Evolutionary conservation across 2,888 invertebrate genomes (phyloP), one percentile per base, ranked within the genome.

Genomic region (Oscheius sp.): DNA sequence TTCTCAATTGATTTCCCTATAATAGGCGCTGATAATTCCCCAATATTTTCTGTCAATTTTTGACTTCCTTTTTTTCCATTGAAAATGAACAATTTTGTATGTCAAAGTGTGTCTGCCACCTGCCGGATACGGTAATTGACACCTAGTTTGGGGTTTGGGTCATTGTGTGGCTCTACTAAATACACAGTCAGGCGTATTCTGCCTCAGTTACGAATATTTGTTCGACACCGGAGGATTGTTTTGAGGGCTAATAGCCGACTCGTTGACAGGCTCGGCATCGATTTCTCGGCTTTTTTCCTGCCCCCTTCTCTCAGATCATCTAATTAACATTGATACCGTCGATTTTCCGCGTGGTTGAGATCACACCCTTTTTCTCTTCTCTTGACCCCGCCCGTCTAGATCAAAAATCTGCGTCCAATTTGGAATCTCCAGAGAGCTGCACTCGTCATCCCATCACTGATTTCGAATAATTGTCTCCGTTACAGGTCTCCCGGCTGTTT

Each of bases 111-210:
- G 35, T 35, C 35, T 35, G 35, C 9, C 5, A 9, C 35, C 35
- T 6, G 29, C 29, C 21, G 16, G 27, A 58, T 58, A 58, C 58
- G 58, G 58, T 58, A 58, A 58, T 58, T 58, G 58, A 58, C 58
- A 58, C 58, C 58, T 27, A 35, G 35, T 3, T 35, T 58, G 49
- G 16, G n/a, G n/a, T n/a, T n/a, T n/a, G n/a, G 49, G 49, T 18
- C 29, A 58, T 58, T 58, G 58, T 58, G 12, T n/a, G n/a, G n/a
- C 29, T 27, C 58, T 12, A n/a, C 58, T 58, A 58, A 58, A 58
- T 27, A 25, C 27, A 58, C 58, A 35, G 58, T 2, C 29, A n/a
- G n/a, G 49, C 49, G 16, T 49, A 49, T 49, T 49, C 49, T 35
- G 35, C 35, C 35, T 35, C 35, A 35, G 35, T 35, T 35, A 35